phyloP scores from a whole-genome alignment of 2,113 vertebrate species.

The Corythaeola cristata region DNA sequence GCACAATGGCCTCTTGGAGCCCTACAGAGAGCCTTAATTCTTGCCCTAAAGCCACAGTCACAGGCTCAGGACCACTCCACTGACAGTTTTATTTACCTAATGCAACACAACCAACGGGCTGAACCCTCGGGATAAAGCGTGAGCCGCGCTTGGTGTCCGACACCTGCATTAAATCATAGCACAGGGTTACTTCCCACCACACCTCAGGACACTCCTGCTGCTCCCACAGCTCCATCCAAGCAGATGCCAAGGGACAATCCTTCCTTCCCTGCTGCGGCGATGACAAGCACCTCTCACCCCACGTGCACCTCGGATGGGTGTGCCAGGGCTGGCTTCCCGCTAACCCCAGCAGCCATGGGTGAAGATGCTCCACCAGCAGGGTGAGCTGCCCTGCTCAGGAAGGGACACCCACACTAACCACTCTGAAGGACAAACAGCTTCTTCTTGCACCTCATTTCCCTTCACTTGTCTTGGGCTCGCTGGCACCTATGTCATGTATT shows the following conservation, averaged over 20 bases:
- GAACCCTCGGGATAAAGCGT: neutral
- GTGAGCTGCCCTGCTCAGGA: neutral
- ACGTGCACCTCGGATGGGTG: rapidly evolving
- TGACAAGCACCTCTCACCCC: neutral
- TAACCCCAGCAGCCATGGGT: rapidly evolving
- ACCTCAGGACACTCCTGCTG: neutral
- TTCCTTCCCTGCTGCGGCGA: rapidly evolving
- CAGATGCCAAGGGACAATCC: neutral
- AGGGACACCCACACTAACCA: neutral
- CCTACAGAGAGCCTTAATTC: conserved; percentile 1
- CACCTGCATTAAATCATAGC: neutral
- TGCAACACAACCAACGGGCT: neutral
- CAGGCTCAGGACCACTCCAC: neutral
- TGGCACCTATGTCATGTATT: rapidly evolving
- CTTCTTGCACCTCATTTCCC: neutral
- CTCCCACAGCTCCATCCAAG: neutral
- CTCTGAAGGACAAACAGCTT: neutral
- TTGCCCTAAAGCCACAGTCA: neutral
- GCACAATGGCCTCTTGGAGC: neutral
- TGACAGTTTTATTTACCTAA: conserved; percentile 22
- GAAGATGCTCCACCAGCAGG: neutral
- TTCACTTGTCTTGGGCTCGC: neutral
- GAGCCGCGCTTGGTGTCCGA: neutral
- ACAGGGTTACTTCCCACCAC: rapidly evolving
- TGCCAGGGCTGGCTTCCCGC: rapidly evolving